Evolutionary conservation across 2,113 vertebrate species (phyloP), one percentile per base, ranked within the genome.

Genomic region (Trochalopteron elliotii): DNA sequence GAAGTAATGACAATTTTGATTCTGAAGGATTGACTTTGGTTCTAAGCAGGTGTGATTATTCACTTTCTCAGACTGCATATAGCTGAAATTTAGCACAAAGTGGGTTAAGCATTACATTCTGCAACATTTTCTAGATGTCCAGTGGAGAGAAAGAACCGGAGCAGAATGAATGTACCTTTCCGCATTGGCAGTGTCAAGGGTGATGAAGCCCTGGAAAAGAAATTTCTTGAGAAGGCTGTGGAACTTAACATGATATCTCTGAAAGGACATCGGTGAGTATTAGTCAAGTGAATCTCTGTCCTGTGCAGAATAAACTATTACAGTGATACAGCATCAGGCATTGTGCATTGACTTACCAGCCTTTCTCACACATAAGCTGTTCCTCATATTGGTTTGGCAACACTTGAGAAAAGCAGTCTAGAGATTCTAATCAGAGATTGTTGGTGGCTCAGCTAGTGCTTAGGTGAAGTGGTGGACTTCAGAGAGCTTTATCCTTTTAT

Each of bases 101-200:
- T 24, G 8, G 14, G 20, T 76, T 90, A 83, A 50, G 23, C 11
- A 5, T 64, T 56, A 23, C 8, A 8, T 89, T 75, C 72, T 95
- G 33, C 31, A 87, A 87, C 89, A 70, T 82, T 82, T 96, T 97
- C 69, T 95, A 98, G 98, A 45, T 99, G 99, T 92, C 98, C 98
- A 7, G 98, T 99, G 64, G 98, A 99, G 28, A 91, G 53, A 31
- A 87, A 91, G 40, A 98, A 94, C 92, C 98, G 98, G 83, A 99
- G 99, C 97, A 98, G 98, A 94, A 99, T 99, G 99, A 99, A 99
- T 35, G 87, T 99, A 45, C 98, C 99, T 11, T 99, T 99, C 95
- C 98, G 98, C 69, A 98, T 99, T 75, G 99, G 99, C 77, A 99
- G 83, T 53, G 93, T 95, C 69, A 98, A 98, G 35, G 99, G 99